phyloP scores from a whole-genome alignment of 2,113 vertebrate genomes.

The Phrynocephalus versicolor region DNA sequence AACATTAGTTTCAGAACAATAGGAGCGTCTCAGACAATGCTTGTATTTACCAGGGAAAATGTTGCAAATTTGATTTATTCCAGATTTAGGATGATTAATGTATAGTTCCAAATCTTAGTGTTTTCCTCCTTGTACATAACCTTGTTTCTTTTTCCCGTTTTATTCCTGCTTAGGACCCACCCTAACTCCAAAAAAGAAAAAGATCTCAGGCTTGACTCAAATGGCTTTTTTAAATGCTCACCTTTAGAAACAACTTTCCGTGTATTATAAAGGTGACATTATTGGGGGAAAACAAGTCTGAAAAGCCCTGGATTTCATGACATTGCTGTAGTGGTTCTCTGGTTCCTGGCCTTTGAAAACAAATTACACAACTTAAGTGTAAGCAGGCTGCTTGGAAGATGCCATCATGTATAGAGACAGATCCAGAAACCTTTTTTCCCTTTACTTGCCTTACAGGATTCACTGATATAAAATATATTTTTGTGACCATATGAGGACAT shows the following conservation, averaged over 20 bases:
- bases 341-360: background rate
- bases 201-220: background rate
- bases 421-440: too few species aligned
- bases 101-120: background rate
- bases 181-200: too few species aligned
- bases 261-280: too few species aligned
- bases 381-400: background rate
- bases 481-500: too few species aligned
- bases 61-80: background rate
- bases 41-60: background rate
- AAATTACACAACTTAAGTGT: background rate
- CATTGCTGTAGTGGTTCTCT: too few species aligned
- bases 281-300: background rate
- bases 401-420: background rate
- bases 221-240: background rate
- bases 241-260: too few species aligned
- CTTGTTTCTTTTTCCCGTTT: background rate
- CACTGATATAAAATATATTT: background rate
- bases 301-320: background rate
- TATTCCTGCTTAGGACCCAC: too few species aligned
- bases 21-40: background rate
- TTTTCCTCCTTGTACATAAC: background rate
- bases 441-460: background rate
- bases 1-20: conserved; percentile 24
- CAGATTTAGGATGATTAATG: background rate